These are phyloP conservation scores for Centropus bengalensis DNA, from an alignment of 2,113 vertebrate species.

Conservation along the genomic window DNA sequence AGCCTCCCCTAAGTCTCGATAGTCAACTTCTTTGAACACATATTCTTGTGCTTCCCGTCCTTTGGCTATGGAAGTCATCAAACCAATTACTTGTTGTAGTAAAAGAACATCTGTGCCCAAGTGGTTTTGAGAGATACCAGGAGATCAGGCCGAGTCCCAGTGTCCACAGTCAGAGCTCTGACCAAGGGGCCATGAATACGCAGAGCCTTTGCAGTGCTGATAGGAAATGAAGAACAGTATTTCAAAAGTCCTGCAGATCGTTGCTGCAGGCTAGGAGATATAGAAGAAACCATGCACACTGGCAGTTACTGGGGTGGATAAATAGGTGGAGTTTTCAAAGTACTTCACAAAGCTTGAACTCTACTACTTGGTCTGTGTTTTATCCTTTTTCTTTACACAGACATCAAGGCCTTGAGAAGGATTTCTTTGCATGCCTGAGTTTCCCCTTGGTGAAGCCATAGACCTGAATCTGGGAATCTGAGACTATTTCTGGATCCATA, in stretches of 20 bases:
- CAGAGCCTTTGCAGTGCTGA: accelerated
- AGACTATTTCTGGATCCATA: not conserved
- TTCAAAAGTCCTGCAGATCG: not conserved
- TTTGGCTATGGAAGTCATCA: not conserved
- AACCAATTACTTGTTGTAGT: not conserved
- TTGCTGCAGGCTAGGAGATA: not conserved
- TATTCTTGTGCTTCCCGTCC: not conserved
- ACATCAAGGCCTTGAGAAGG: not conserved
- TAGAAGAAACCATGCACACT: not conserved
- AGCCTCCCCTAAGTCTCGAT: not conserved
- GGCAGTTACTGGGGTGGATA: not conserved
- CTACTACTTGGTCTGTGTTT: not conserved
- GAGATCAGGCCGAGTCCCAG: not conserved
- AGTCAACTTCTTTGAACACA: not conserved
- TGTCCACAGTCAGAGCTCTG: not conserved
- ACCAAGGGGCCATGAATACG: not conserved
- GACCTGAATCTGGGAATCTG: not conserved
- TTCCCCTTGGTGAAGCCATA: not conserved
- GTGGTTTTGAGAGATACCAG: not conserved
- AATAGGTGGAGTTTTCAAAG: not conserved
- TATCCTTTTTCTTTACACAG: not conserved
- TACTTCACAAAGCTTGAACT: not conserved
- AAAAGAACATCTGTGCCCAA: not conserved
- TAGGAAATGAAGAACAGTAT: not conserved
- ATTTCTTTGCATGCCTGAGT: not conserved